A percentile compares a stretch with the other conserved stretches of the same genome.
Evolutionary conservation across 2,888 invertebrate species (phyloP).

Genomic region (Esperia sulphurella): DNA sequence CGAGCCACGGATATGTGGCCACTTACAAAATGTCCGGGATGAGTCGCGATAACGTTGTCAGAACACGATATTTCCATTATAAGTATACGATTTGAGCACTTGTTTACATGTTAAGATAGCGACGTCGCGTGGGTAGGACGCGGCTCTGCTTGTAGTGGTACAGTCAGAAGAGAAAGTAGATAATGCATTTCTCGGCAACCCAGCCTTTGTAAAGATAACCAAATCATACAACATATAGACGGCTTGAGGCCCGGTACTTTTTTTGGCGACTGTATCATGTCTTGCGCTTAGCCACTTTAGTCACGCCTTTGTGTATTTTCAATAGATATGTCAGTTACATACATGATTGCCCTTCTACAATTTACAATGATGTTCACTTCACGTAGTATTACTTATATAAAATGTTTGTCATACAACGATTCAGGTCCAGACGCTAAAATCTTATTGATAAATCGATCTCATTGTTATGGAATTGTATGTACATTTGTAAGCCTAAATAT

Average conservation of each 20-base stretch:
- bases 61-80: conserved; percentile 80
- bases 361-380: not conserved
- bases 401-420: conserved; percentile 54
- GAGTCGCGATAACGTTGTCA: conserved; percentile 77
- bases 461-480: conserved; percentile 72
- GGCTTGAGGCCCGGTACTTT: too few relatives aligned
- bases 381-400: conserved; percentile 8
- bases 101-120: conserved; percentile 77
- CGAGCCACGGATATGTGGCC: conserved; percentile 63
- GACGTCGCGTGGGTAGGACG: conserved; percentile 55
- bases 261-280: conserved; percentile 23
- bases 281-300: conserved; percentile 49
- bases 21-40: conserved; percentile 78
- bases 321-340: not conserved
- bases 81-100: conserved; percentile 78
- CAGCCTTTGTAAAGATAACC: too few relatives aligned
- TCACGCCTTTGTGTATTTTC: conserved; percentile 27
- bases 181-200: not conserved
- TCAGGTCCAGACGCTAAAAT: conserved; percentile 56
- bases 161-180: conserved; percentile 4
- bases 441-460: conserved; percentile 71
- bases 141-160: conserved; percentile 40
- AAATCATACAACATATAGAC: too few relatives aligned
- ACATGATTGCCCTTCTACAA: too few relatives aligned
- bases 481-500: conserved; percentile 61